A percentile compares a stretch with the other conserved stretches of the same genome.
Evolutionary conservation across 2,888 invertebrate species (phyloP).

Genomic region (Cryptocephalus moraei): DNA sequence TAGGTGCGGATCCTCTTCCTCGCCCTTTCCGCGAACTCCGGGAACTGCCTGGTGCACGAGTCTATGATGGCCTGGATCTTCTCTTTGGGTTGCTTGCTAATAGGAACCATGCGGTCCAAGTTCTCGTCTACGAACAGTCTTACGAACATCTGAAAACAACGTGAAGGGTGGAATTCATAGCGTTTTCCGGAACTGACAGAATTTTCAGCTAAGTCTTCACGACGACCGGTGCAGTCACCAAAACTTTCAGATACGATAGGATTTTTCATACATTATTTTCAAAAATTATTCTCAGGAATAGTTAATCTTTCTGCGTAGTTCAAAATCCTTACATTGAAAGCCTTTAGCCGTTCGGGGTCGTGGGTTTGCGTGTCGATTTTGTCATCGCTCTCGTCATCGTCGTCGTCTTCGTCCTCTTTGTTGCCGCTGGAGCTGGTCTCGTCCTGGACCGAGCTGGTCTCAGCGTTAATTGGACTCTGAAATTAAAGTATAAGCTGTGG

Average conservation of each 20-base stretch:
- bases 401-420: conserved; percentile 76
- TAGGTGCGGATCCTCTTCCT: conserved; percentile 91
- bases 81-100: conserved; percentile 95
- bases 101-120: conserved; percentile 90
- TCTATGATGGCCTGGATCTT: conserved; percentile 97
- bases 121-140: conserved; percentile 95
- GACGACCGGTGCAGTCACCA: too few species aligned
- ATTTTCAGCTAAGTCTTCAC: too few species aligned
- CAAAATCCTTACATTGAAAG: conserved; percentile 69
- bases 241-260: too few species aligned
- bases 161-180: not conserved
- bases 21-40: conserved; percentile 91
- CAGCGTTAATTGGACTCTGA: conserved; percentile 59
- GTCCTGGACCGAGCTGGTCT: conserved; percentile 64
- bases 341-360: conserved; percentile 90
- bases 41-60: conserved; percentile 93
- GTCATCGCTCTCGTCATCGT: conserved; percentile 87
- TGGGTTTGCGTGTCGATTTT: conserved; percentile 76
- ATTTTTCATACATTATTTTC: too few species aligned
- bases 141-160: conserved; percentile 77
- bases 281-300: too few species aligned
- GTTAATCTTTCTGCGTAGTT: too few species aligned
- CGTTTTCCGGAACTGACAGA: not conserved
- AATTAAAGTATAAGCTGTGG: conserved; percentile 14
- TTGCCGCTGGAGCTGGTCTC: conserved; percentile 84